phyloP scores from a whole-genome alignment of 2,113 vertebrate species.

The Sphaerodactylus townsendi region DNA sequence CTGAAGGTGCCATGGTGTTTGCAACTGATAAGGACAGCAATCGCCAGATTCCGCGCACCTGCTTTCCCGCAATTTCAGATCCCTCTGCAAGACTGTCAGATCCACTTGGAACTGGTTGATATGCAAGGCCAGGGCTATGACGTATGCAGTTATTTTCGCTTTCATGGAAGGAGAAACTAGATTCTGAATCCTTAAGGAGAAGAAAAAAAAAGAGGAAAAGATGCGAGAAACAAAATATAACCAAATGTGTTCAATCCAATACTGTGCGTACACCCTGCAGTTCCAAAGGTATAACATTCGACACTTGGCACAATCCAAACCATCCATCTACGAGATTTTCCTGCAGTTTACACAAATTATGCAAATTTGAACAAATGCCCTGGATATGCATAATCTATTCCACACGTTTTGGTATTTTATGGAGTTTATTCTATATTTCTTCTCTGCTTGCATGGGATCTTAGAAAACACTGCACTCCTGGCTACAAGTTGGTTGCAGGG shows the following conservation, averaged over 20 bases:
- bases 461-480: not conserved
- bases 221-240: not conserved
- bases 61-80: slow-evolving; percentile 76
- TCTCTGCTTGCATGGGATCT: not conserved
- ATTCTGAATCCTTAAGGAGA: slow-evolving; percentile 70
- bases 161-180: slow-evolving; percentile 78
- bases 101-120: slow-evolving; percentile 75
- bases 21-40: not conserved
- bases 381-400: not conserved
- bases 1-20: not conserved
- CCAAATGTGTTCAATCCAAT: too few species aligned
- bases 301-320: not conserved
- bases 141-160: slow-evolving; percentile 73
- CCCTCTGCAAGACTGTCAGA: slow-evolving; percentile 75
- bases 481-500: not conserved
- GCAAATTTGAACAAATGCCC: not conserved
- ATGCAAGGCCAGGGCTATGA: slow-evolving; percentile 75
- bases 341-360: not conserved
- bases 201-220: not conserved
- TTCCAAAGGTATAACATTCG: not conserved
- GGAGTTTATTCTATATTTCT: not conserved
- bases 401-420: not conserved
- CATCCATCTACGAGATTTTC: not conserved
- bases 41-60: slow-evolving; percentile 55
- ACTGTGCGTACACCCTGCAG: not conserved